A percentile compares a stretch with the other conserved stretches of the same genome.
Conservation (phyloP, 2,113 vertebrate genomes). For the Myrmecophaga tridactyla region DNA sequence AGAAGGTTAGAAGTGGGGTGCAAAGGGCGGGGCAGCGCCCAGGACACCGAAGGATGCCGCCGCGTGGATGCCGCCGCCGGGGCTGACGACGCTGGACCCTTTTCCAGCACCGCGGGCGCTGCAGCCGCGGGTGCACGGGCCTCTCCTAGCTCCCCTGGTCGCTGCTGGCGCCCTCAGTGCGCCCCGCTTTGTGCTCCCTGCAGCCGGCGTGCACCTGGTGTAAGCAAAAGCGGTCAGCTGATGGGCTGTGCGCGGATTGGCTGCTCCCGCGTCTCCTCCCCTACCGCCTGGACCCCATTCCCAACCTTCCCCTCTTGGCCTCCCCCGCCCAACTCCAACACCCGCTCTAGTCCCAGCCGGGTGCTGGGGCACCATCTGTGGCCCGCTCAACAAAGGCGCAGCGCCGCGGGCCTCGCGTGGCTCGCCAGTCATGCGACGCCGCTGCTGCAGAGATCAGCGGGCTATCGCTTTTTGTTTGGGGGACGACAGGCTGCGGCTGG, state of each 20-base stretch:
- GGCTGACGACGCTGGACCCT: conserved; percentile 7
- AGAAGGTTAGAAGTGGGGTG: neutral
- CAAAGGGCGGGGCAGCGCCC: conserved; percentile 55
- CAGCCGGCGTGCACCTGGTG: conserved; percentile 89
- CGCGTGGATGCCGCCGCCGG: neutral
- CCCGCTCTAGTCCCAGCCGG: conserved; percentile 43
- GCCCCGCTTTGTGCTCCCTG: conserved; percentile 78
- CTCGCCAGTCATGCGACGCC: neutral
- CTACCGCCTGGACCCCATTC: neutral
- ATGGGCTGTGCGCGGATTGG: conserved; percentile 87
- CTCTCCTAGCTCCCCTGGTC: conserved; percentile 62
- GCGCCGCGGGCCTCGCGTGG: neutral
- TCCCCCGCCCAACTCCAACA: neutral
- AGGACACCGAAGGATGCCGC: neutral
- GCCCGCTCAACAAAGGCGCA: conserved; percentile 64
- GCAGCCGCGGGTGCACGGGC: conserved; percentile 74
- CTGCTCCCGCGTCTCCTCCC: conserved; percentile 78
- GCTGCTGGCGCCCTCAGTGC: conserved; percentile 54
- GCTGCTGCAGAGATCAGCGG: neutral
- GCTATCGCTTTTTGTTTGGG: neutral
- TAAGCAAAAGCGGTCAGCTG: conserved; percentile 91
- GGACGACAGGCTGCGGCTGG: neutral
- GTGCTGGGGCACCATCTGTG: conserved; percentile 87
- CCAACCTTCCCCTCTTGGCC: neutral
- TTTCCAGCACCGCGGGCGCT: neutral